Percentiles rank a stretch among this genome's conserved stretches.
Conservation (phyloP, 1,140 invertebrate species). For the Ostrea denselamellosa region DNA sequence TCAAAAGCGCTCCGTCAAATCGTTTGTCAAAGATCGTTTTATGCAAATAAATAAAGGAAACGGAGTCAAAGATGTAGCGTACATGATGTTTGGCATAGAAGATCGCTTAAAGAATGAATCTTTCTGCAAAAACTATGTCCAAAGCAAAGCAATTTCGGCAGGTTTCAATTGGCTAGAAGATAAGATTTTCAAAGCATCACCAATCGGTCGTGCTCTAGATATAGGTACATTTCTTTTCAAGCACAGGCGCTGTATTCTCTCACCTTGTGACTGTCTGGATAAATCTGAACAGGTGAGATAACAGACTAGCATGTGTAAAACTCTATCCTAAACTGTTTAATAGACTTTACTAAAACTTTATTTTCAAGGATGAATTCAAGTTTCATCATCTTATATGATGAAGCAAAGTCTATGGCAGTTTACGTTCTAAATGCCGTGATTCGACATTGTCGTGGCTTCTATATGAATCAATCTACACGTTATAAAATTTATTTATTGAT, state of each 20-base stretch:
- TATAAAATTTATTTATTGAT: no score
- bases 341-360: no score
- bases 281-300: background rate
- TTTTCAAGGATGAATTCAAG: no score
- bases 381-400: no score
- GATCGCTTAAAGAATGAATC: background rate
- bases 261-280: background rate
- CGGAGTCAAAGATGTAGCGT: background rate
- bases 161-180: background rate
- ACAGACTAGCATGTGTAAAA: background rate
- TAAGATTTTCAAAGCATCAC: background rate
- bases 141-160: background rate
- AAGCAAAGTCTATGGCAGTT: no score
- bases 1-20: background rate
- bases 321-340: no score
- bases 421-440: no score
- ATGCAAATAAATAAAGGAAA: background rate
- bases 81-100: background rate
- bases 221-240: background rate
- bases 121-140: background rate
- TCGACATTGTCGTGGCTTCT: no score
- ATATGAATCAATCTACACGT: no score
- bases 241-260: background rate
- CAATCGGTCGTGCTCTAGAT: background rate
- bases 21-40: background rate